A percentile compares a stretch with the other conserved stretches of the same genome.
phyloP scores from a whole-genome alignment of 2,797 vertebrate species.

The Corythornis leucogaster region DNA sequence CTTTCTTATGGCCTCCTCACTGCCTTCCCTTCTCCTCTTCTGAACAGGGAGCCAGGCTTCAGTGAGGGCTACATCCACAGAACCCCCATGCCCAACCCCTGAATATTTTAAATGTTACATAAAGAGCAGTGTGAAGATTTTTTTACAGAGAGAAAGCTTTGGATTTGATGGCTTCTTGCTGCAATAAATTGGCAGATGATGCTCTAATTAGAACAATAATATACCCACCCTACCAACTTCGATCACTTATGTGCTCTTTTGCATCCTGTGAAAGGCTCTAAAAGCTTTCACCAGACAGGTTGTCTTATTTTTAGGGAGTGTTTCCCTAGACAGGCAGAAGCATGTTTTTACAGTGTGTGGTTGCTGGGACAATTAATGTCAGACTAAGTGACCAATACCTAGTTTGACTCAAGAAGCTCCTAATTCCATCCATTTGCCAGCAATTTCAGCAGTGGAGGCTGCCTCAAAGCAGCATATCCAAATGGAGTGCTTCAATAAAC shows the following conservation, averaged over 20 bases:
- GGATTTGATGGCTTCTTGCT: background rate
- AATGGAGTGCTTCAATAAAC: background rate
- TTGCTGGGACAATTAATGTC: background rate
- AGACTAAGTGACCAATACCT: background rate
- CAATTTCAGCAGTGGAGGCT: background rate
- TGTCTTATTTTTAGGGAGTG: slow-evolving; percentile 28
- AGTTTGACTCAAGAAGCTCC: background rate
- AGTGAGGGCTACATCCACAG: background rate
- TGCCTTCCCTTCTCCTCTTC: background rate
- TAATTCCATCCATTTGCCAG: background rate
- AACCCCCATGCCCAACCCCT: background rate
- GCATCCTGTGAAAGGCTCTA: slow-evolving; percentile 33
- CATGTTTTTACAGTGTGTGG: background rate
- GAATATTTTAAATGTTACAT: background rate
- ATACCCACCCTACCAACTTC: background rate
- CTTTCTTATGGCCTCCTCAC: rapidly evolving
- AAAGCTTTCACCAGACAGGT: slow-evolving; percentile 53
- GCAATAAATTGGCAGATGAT: slow-evolving; percentile 37
- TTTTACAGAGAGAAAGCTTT: background rate
- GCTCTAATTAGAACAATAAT: slow-evolving; percentile 32
- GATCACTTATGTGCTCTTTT: background rate
- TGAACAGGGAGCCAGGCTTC: background rate
- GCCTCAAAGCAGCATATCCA: background rate
- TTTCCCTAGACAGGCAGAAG: background rate
- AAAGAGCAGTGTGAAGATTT: background rate